Base-by-base conservation (phyloP, 1,140 invertebrate genomes). In the Cardiocondyla obscurior region DNA sequence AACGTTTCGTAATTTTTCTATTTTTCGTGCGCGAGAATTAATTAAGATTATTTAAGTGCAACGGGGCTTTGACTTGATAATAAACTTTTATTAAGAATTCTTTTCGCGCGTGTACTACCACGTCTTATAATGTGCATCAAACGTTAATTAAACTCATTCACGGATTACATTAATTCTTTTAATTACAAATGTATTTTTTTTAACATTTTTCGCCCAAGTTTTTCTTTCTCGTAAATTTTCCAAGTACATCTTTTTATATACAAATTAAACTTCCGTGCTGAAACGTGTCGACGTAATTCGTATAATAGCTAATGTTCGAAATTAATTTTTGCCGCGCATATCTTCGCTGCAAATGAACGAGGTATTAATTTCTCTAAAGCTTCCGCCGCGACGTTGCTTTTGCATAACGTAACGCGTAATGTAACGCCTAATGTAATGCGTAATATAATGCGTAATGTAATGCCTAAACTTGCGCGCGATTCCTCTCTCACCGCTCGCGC, bases 381-480 rank as follows among this genome's bases (percentile, higher is more conserved):
- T 3, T 12, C 14, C 22, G 16, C 22, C 28, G 12, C 28, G 39
- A 46, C 72, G 46, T 62, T 76, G 62, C 60, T 76, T 55, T 62
- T 28, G n/a, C 42, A 19, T 58, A 55, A 46, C 8, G 16, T 46
- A 46, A 46, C 44, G 44, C 44, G 3, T 53, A 39, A 39, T 39
- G 3, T 62, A 76, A 64, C n/a, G 14, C n/a, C 3, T 58, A 55
- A 46, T 16, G 16, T 46, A 46, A 46, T 16, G 44, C 44, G 3
- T 53, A 39, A 39, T 39, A 1, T 62, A 76, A 64, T 58, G 30
- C 58, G 58, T 76, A 76, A 76, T 76, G 57, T 76, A 76, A 76
- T 64, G 73, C 42, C 19, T 64, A 64, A 76, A 42, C 73, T 64
- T 62, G 57, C 72, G 46, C 19, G 6, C 62, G 33, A 79, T 67